Conservation (phyloP, 2,888 invertebrate genomes). For the Amblyteles armatorius region DNA sequence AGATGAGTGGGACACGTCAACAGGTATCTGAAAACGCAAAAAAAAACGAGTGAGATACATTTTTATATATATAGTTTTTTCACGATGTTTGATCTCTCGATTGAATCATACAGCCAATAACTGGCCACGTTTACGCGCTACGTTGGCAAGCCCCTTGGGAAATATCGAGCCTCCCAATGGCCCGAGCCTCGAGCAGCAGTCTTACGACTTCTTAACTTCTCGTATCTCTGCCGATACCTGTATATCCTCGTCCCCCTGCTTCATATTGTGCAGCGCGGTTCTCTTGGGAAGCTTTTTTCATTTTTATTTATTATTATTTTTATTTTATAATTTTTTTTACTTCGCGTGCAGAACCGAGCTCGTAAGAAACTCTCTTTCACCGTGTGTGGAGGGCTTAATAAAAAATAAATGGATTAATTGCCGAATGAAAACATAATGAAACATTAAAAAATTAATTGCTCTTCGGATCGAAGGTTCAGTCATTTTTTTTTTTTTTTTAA, state of each 20-base stretch:
- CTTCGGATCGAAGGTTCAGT: not conserved
- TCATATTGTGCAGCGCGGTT: constrained; percentile 23
- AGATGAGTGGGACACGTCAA: constrained; percentile 46
- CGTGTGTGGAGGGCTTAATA: not conserved
- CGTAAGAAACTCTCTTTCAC: not conserved
- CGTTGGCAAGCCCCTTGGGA: constrained; percentile 72
- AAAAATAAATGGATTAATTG: not conserved
- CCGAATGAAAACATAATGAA: not conserved
- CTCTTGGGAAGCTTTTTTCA: constrained; percentile 23
- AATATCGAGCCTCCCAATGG: constrained; percentile 74
- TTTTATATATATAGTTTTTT: constrained; percentile 8
- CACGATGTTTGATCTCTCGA: constrained; percentile 77
- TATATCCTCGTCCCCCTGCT: constrained; percentile 17
- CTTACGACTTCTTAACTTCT: constrained; percentile 64
- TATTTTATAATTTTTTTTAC: not conserved
- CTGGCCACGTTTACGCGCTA: constrained; percentile 75
- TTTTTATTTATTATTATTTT: not conserved
- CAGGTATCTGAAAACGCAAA: constrained; percentile 52
- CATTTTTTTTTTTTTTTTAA: not conserved
- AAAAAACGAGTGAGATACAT: not conserved
- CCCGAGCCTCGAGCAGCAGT: constrained; percentile 60
- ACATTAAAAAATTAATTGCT: not conserved
- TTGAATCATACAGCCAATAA: constrained; percentile 79
- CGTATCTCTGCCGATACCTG: constrained; percentile 51
- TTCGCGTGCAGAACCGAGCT: not conserved